Base-by-base conservation (phyloP, 2,113 vertebrate genomes). In the Syngnathoides biaculeatus region DNA sequence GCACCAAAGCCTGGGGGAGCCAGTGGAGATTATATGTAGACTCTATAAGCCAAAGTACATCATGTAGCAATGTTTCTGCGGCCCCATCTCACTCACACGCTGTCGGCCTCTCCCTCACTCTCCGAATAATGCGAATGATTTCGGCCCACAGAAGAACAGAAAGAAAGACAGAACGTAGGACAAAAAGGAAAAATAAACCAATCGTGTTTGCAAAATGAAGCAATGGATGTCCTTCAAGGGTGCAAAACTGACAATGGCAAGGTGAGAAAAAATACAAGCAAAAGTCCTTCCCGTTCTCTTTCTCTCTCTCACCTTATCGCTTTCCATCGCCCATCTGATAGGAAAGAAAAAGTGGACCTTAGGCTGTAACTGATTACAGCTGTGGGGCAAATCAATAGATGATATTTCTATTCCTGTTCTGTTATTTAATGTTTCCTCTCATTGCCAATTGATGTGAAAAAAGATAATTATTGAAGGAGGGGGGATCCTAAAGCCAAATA, bases 11-110 rank as follows among this genome's bases (percentile, higher is more conserved):
- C 92, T 92, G 92, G 91, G 93, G 94, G 93, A 96, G 93, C 93
- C 92, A 93, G 92, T 84, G 88, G 93, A 95, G 95, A 95, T 95
- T 94, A 95, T 95, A 96, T 95, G 94, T 95, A 94, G 94, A 93
- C 94, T 94, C 93, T 93, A 91, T 94, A 94, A 96, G 94, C 93
- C 94, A 93, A 85, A 93, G 89, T 93, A 92, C 94, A 95, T 93
- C 93, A 92, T 90, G 93, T 93, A 92, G 93, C 93, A 93, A 92
- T 93, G 92, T 94, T 91, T 92, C 88, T 91, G 88, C 86, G 90
- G 87, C 87, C 89, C 79, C 72, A 57, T 77, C 83, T 71, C 76
- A 63, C 75, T 69, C 77, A 53, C 55, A 66, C 77, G 73, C 66
- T 68, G 65, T 71, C 59, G 73, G 43, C 66, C 65, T 77, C 62